A percentile compares a stretch with the other conserved stretches of the same genome.
phyloP scores from a whole-genome alignment of 2,797 vertebrate genomes.

The Basileuterus tristriatus region DNA sequence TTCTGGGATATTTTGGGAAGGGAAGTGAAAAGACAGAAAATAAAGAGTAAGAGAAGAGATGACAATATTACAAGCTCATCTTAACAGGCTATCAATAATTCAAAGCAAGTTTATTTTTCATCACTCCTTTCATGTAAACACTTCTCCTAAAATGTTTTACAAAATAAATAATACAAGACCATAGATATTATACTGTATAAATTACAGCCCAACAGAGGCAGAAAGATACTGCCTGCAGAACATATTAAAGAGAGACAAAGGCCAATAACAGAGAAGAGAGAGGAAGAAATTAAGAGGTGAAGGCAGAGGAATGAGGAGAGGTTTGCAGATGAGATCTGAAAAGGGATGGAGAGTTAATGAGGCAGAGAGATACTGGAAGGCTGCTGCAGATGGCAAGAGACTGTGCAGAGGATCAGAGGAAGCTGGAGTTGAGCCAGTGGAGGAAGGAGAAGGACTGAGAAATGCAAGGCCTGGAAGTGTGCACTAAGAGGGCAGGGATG shows the following conservation, averaged over 20 bases:
- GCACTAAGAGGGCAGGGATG: not conserved
- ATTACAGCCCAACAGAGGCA: not conserved
- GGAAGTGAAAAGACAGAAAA: not conserved
- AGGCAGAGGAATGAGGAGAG: not conserved
- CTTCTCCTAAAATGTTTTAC: not conserved
- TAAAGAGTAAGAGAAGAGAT: not conserved
- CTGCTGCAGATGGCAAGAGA: not conserved
- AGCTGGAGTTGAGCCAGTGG: not conserved
- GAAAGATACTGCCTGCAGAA: not conserved
- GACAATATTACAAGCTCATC: not conserved
- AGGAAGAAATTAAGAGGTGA: not conserved
- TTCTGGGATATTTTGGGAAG: not conserved
- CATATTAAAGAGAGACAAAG: not conserved
- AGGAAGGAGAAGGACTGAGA: not conserved
- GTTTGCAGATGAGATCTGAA: not conserved
- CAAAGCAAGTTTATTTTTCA: conserved; percentile 7
- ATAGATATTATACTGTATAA: not conserved
- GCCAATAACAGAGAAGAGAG: not conserved
- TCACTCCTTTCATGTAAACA: not conserved
- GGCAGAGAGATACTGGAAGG: not conserved
- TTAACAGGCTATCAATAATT: not conserved
- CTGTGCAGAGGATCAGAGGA: not conserved
- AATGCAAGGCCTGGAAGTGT: not conserved
- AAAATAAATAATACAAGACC: conserved; percentile 1
- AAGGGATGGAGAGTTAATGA: not conserved